Evolutionary conservation across 2,797 vertebrate genomes (phyloP).

Genomic region (Gadopsis bispinosus): DNA sequence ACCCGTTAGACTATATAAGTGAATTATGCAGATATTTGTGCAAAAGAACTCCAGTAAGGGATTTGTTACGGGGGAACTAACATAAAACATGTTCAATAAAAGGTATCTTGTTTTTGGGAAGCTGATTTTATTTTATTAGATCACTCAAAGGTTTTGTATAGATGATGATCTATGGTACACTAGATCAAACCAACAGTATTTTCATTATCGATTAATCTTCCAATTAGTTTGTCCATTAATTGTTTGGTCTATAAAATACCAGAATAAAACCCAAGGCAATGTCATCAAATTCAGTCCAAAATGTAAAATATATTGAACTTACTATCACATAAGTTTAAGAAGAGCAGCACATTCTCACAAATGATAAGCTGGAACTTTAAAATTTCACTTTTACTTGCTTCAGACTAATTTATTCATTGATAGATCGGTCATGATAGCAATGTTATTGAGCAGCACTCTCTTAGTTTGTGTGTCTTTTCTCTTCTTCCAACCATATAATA

Average conservation of each 20-base stretch:
- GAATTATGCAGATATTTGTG: background rate
- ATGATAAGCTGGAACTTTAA: background rate
- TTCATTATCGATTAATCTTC: background rate
- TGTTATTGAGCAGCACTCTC: slow-evolving; percentile 34
- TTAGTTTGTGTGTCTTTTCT: slow-evolving; percentile 34
- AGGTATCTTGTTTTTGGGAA: background rate
- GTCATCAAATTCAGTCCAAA: background rate
- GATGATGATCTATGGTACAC: background rate
- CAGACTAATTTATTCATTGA: slow-evolving; percentile 7
- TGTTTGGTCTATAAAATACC: background rate
- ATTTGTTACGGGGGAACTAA: background rate
- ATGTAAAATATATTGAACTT: background rate
- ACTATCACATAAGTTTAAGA: background rate
- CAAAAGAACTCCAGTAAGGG: background rate
- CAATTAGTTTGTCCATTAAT: background rate
- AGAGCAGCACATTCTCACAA: background rate
- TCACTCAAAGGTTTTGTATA: background rate
- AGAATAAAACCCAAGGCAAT: background rate
- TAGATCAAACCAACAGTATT: background rate
- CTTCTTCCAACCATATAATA: slow-evolving; percentile 34
- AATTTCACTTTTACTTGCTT: background rate
- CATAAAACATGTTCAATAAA: background rate
- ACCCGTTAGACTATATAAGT: background rate
- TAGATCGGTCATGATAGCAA: slow-evolving; percentile 31
- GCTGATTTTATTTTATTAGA: background rate